A percentile compares a stretch with the other conserved stretches of the same genome.
Evolutionary conservation across 2,888 invertebrate genomes (phyloP).

Genomic region (Serripes groenlandicus): DNA sequence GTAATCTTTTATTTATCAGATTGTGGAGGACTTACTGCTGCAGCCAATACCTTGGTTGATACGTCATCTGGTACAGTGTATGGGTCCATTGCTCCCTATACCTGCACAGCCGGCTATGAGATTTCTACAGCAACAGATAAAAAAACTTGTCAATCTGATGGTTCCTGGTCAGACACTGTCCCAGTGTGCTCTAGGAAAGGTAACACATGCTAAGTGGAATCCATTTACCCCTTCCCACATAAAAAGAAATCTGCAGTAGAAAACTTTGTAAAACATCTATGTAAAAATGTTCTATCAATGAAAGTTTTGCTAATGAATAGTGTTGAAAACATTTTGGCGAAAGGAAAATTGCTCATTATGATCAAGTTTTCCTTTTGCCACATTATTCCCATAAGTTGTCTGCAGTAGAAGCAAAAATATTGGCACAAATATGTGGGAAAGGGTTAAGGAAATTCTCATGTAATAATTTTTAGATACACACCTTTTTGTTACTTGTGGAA

Average conservation of each 20-base stretch:
- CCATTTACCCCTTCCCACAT: background rate
- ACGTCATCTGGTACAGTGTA: conserved; percentile 44
- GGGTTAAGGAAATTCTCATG: too few species aligned
- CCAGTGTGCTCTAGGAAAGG: conserved; percentile 50
- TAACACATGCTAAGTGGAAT: background rate
- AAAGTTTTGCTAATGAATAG: background rate
- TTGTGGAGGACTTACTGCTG: conserved; percentile 35
- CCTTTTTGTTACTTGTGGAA: too few species aligned
- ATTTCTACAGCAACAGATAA: conserved; percentile 35
- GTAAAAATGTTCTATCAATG: too few species aligned
- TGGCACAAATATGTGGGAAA: too few species aligned
- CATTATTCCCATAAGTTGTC: too few species aligned
- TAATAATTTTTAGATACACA: too few species aligned
- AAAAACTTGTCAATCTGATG: conserved; percentile 36
- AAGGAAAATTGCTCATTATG: background rate
- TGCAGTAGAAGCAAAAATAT: too few species aligned
- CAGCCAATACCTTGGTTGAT: conserved; percentile 35
- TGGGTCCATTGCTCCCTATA: conserved; percentile 33
- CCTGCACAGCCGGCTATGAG: conserved; percentile 52
- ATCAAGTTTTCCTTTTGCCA: too few species aligned
- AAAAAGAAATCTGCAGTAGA: too few species aligned
- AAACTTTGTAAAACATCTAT: too few species aligned
- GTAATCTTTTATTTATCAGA: conserved; percentile 19
- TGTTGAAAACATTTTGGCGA: background rate
- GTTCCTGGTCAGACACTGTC: conserved; percentile 41